Percentiles rank a stretch among this genome's conserved stretches.
Conservation (phyloP, 2,888 invertebrate species). For the Caenorhabditis imperialis region DNA sequence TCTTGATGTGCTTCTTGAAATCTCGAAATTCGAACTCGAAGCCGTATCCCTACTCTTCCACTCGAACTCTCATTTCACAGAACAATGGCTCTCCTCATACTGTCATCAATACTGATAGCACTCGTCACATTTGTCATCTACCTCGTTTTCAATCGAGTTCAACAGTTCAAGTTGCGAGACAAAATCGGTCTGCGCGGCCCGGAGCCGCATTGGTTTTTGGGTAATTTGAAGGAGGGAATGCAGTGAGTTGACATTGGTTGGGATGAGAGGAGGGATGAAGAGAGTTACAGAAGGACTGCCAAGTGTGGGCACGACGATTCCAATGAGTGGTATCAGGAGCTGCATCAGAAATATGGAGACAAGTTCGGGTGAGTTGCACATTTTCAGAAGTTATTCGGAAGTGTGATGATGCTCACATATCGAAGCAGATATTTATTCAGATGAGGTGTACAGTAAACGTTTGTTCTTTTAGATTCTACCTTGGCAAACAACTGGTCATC, state of each 20-base stretch:
- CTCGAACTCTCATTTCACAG: too few relatives aligned
- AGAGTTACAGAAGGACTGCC: background rate
- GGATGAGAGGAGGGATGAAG: too few relatives aligned
- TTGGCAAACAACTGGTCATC: slow-evolving; percentile 61
- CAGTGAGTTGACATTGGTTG: too few relatives aligned
- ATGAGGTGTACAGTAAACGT: too few relatives aligned
- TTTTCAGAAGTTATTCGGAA: slow-evolving; percentile 1
- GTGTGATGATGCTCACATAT: too few relatives aligned
- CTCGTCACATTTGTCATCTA: background rate
- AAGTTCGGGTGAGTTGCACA: slow-evolving; percentile 15
- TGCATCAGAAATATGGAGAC: slow-evolving; percentile 52
- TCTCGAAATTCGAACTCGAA: too few relatives aligned
- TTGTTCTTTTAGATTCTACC: slow-evolving; percentile 53
- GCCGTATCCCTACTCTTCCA: too few relatives aligned
- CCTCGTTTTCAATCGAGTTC: background rate
- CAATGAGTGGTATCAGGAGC: slow-evolving; percentile 20
- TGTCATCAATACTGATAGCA: background rate
- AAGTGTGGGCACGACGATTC: slow-evolving; percentile 49
- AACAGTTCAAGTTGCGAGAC: slow-evolving; percentile 13
- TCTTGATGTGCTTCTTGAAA: too few relatives aligned
- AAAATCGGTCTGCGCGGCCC: slow-evolving; percentile 55
- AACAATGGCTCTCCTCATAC: slow-evolving; percentile 15
- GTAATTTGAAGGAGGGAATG: slow-evolving; percentile 54
- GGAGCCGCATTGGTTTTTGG: slow-evolving; percentile 51
- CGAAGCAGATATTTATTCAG: too few relatives aligned